These are phyloP conservation scores for Pelochelys cantorii DNA, from an alignment of 2,797 vertebrate genomes.

Conservation along the genomic window DNA sequence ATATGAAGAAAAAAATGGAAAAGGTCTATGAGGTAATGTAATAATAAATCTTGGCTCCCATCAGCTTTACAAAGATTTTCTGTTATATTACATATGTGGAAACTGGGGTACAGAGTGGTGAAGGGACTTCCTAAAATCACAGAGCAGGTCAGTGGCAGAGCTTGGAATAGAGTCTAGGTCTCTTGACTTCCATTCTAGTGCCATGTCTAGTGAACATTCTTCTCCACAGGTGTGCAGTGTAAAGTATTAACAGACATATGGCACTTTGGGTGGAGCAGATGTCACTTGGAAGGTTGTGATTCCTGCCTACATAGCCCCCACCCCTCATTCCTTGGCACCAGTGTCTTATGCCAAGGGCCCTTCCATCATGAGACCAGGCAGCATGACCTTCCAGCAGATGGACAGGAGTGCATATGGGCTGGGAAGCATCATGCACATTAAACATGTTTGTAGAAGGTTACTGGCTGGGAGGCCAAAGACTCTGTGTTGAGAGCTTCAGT, in stretches of 20 bases:
- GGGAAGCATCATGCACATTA: neutral
- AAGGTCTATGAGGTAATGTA: neutral
- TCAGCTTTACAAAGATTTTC: neutral
- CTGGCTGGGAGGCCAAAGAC: neutral
- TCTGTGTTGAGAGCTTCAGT: neutral
- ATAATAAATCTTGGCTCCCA: neutral
- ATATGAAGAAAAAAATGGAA: neutral
- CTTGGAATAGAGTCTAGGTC: neutral
- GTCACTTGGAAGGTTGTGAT: constrained; percentile 24
- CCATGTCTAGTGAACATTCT: rapidly evolving
- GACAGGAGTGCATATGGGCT: rapidly evolving
- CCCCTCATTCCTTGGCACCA: neutral
- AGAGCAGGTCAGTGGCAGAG: neutral
- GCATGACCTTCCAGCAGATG: neutral
- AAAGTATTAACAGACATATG: constrained; percentile 51
- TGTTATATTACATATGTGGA: neutral
- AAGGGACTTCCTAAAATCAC: neutral
- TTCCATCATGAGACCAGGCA: neutral
- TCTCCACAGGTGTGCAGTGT: neutral
- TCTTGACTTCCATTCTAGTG: neutral
- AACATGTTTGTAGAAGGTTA: neutral
- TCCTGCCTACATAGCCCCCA: neutral
- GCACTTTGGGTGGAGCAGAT: constrained; percentile 41
- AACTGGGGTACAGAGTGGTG: neutral
- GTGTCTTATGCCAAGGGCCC: neutral